phyloP scores from a whole-genome alignment of 2,113 vertebrate genomes.

The Gymnarchus niloticus region DNA sequence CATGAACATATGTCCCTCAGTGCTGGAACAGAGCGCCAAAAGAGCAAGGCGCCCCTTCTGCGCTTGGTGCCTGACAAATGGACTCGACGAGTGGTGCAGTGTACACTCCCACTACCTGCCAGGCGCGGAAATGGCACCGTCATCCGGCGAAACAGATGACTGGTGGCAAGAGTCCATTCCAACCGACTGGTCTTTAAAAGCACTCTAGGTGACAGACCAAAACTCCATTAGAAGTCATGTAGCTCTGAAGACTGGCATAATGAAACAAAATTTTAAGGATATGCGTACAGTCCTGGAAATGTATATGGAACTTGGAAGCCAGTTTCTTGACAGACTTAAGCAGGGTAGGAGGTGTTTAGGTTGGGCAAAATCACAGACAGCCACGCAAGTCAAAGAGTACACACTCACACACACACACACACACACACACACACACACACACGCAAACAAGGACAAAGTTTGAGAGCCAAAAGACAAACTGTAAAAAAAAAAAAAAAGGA shows the following conservation, averaged over 20 bases:
- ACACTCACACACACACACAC: background rate
- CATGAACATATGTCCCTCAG: background rate
- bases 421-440: slow-evolving; percentile 6
- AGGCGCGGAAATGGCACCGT: background rate
- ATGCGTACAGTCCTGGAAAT: background rate
- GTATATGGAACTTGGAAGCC: background rate
- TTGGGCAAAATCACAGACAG: background rate
- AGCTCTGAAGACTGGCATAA: background rate
- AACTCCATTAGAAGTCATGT: background rate
- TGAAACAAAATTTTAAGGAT: background rate
- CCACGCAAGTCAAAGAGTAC: background rate
- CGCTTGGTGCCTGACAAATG: slow-evolving; percentile 13
- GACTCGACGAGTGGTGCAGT: background rate
- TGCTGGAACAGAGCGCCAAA: background rate
- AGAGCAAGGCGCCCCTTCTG: background rate
- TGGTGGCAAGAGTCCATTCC: background rate
- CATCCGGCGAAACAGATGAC: background rate
- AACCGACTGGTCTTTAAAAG: background rate
- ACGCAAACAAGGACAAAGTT: background rate
- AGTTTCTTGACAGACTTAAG: background rate
- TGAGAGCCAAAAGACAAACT: background rate
- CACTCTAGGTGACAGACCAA: background rate
- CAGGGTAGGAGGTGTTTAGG: background rate
- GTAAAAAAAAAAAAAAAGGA: background rate
- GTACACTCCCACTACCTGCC: background rate